Evolutionary conservation across 2,113 vertebrate genomes (phyloP).

Genomic region (Antechinus flavipes): DNA sequence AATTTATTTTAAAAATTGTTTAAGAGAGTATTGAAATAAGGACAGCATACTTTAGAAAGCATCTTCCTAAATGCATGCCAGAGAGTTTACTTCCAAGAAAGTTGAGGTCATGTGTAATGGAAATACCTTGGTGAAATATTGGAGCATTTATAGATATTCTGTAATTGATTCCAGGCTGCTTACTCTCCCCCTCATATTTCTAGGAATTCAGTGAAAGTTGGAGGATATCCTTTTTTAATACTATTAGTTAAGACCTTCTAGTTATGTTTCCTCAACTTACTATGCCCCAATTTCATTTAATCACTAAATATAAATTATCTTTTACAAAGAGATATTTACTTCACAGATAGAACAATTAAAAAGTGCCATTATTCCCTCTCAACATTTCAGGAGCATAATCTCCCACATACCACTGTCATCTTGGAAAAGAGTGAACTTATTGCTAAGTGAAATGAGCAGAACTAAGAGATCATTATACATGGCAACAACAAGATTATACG

Average conservation of each 20-base stretch:
- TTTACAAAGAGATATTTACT: not conserved
- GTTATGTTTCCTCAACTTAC: not conserved
- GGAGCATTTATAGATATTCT: not conserved
- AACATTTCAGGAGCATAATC: not conserved
- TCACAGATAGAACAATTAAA: not conserved
- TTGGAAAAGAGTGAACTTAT: not conserved
- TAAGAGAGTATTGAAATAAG: not conserved
- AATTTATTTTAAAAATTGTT: not conserved
- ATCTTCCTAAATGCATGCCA: not conserved
- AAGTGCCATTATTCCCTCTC: not conserved
- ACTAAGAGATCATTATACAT: no score
- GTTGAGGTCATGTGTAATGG: not conserved
- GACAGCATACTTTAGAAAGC: not conserved
- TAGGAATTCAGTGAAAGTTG: not conserved
- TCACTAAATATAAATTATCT: not conserved
- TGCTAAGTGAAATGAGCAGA: no score
- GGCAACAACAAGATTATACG: no score
- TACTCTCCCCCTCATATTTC: not conserved
- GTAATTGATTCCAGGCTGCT: not conserved
- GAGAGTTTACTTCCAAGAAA: not conserved
- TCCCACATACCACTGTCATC: not conserved
- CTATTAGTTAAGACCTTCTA: not conserved
- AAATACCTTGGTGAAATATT: not conserved
- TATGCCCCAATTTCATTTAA: not conserved
- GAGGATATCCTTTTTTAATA: not conserved